Conservation (phyloP, 2,113 vertebrate species). For the Symphodus melops region DNA sequence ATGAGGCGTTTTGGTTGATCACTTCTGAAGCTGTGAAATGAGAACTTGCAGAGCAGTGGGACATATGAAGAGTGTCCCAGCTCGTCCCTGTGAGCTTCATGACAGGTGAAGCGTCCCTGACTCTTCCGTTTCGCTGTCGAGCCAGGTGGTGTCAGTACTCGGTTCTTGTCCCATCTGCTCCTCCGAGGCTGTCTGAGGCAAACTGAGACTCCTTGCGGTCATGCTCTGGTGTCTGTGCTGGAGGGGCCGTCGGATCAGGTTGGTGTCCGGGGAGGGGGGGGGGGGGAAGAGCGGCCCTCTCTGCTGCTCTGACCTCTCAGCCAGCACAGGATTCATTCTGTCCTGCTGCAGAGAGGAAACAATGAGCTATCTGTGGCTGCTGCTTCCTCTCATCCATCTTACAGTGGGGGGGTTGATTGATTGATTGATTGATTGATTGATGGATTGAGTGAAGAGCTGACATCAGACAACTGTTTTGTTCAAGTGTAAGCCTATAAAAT, state of each 20-base stretch:
- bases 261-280: conserved; percentile 57
- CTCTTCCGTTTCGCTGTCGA: neutral
- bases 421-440: conserved; percentile 47
- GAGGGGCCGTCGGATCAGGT: conserved; percentile 28
- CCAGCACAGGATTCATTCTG: conserved; percentile 58
- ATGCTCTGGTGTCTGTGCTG: conserved; percentile 53
- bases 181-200: conserved; percentile 37
- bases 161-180: conserved; percentile 69
- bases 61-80: too few species aligned
- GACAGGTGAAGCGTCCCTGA: too few species aligned
- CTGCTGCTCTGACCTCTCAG: conserved; percentile 56
- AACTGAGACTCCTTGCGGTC: conserved; percentile 58
- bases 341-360: conserved; percentile 54
- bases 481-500: conserved; percentile 4
- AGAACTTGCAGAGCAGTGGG: too few species aligned
- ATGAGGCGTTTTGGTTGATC: too few species aligned
- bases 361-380: conserved; percentile 65
- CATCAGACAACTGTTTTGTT: conserved; percentile 51
- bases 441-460: conserved; percentile 28
- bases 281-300: conserved; percentile 45
- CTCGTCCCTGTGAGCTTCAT: too few species aligned
- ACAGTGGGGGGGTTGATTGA: conserved; percentile 17
- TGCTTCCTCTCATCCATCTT: conserved; percentile 70
- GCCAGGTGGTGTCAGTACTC: conserved; percentile 43
- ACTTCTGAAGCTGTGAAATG: too few species aligned